A percentile compares a stretch with the other conserved stretches of the same genome.
Evolutionary conservation across 1,140 invertebrate genomes (phyloP).

Genomic region (Pogonus chalceus): DNA sequence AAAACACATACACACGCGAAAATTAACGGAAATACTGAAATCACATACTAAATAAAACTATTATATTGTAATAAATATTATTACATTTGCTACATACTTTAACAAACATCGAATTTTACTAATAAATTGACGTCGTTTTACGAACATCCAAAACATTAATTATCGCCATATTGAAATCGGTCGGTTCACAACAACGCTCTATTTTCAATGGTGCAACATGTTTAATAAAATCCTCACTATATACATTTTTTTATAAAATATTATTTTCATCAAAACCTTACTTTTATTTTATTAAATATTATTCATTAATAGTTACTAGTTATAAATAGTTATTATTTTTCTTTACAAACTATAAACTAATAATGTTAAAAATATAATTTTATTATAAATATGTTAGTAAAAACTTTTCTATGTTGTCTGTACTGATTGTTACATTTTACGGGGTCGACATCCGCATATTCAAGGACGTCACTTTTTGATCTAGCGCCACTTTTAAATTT

Average conservation of each 20-base stretch:
- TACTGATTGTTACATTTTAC: constrained; percentile 16
- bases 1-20: not conserved
- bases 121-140: constrained; percentile 24
- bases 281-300: no score
- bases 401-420: no score
- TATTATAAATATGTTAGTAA: no score
- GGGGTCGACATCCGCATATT: constrained; percentile 31
- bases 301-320: no score
- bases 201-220: no score
- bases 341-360: no score
- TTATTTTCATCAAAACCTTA: no score
- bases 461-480: constrained; percentile 27
- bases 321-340: no score
- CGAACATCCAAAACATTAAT: constrained; percentile 33
- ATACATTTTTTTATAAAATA: no score
- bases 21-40: constrained; percentile 6
- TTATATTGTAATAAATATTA: constrained; percentile 7
- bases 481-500: constrained; percentile 19
- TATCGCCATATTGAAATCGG: constrained; percentile 34
- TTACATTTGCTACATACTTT: constrained; percentile 9
- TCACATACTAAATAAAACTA: constrained; percentile 14
- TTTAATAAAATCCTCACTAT: no score
- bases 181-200: constrained; percentile 38
- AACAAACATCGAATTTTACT: constrained; percentile 11
- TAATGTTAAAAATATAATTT: no score